A percentile compares a stretch with the other conserved stretches of the same genome.
Conservation (phyloP, 2,113 vertebrate genomes). For the Raja brachyura region DNA sequence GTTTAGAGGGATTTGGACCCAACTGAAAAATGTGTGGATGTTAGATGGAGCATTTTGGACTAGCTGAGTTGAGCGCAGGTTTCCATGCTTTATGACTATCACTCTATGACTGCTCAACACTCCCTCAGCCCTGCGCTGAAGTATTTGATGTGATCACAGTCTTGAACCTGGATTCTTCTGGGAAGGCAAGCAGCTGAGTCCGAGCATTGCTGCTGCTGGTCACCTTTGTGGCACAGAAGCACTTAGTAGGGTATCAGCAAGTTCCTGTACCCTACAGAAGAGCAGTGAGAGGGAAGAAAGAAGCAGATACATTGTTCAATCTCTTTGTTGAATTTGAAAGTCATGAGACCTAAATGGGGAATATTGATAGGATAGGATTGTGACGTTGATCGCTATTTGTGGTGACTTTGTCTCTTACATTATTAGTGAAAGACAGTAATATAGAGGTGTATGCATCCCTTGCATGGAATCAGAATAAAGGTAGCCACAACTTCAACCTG, state of each 20-base stretch:
- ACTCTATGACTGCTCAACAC: no score
- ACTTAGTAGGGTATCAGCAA: background rate
- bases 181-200: background rate
- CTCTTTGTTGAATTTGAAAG: background rate
- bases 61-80: no score
- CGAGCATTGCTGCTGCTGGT: background rate
- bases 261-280: background rate
- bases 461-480: background rate
- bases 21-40: no score
- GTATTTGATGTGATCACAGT: no score
- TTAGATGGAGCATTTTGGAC: no score
- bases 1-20: no score
- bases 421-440: background rate
- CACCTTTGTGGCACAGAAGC: background rate
- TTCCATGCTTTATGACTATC: no score
- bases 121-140: no score
- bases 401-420: background rate
- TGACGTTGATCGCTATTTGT: background rate
- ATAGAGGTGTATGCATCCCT: background rate
- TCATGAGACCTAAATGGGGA: background rate
- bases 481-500: background rate
- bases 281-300: background rate
- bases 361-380: background rate
- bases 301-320: background rate
- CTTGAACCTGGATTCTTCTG: no score